phyloP scores from a whole-genome alignment of 2,113 vertebrate genomes.

The Crotophaga sulcirostris region DNA sequence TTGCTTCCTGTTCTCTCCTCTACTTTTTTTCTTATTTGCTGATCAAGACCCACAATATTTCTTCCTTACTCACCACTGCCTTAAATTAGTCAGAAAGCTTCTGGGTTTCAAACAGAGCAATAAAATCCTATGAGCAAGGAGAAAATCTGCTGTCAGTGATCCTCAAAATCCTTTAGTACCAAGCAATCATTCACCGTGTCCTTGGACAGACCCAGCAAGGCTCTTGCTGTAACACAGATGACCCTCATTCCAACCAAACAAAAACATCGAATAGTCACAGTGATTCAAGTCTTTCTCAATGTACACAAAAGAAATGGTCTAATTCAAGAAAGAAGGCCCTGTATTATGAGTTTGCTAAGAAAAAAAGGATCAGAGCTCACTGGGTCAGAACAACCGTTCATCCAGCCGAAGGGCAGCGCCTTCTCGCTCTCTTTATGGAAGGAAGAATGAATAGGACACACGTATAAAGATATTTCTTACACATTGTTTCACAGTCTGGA shows the following conservation, averaged over 20 bases:
- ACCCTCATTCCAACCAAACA: background rate
- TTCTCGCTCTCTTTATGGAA: background rate
- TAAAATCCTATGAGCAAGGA: background rate
- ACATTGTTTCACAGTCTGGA: background rate
- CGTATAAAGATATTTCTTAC: background rate
- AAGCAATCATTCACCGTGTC: background rate
- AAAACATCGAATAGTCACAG: rapidly evolving
- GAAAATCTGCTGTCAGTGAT: background rate
- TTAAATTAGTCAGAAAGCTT: background rate
- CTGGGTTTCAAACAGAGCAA: background rate
- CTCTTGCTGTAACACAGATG: background rate
- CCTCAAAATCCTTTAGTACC: background rate
- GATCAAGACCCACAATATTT: background rate
- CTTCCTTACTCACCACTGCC: background rate
- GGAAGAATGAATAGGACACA: background rate
- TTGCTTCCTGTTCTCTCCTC: background rate
- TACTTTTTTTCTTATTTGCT: background rate
- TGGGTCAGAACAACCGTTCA: background rate
- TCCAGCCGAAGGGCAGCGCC: background rate
- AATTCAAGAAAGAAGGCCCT: background rate
- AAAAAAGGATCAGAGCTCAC: background rate
- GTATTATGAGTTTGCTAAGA: background rate
- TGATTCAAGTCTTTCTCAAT: background rate
- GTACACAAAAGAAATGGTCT: background rate
- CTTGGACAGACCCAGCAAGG: background rate